Evolutionary conservation across 2,113 vertebrate species (phyloP).

Genomic region (Propithecus coquereli): DNA sequence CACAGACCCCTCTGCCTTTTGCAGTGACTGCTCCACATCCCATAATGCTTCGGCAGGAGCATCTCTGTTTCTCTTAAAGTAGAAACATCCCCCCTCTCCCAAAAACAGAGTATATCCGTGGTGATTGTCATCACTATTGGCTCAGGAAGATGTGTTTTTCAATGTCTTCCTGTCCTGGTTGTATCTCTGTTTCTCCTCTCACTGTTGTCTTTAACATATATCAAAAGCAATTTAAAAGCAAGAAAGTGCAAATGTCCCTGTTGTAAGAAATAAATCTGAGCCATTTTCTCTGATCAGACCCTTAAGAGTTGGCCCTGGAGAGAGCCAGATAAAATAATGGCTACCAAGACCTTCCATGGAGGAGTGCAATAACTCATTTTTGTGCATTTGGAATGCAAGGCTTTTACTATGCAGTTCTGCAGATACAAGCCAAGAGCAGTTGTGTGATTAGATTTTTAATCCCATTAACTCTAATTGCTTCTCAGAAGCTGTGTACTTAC

Average conservation of each 20-base stretch:
- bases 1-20: background rate
- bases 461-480: slow-evolving; percentile 72
- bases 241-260: slow-evolving; percentile 7
- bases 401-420: slow-evolving; percentile 38
- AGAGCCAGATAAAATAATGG: slow-evolving; percentile 24
- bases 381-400: slow-evolving; percentile 20
- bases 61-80: slow-evolving; percentile 4
- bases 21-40: background rate
- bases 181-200: background rate
- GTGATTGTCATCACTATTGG: background rate
- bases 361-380: slow-evolving; percentile 51
- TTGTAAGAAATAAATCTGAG: slow-evolving; percentile 45
- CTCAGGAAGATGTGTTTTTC: background rate
- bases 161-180: background rate
- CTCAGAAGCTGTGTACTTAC: slow-evolving; percentile 64
- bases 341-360: background rate
- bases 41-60: background rate
- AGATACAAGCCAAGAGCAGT: slow-evolving; percentile 52
- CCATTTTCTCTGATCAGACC: slow-evolving; percentile 41
- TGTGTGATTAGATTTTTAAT: slow-evolving; percentile 72
- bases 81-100: background rate
- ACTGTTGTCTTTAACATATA: background rate
- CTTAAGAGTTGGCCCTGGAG: slow-evolving; percentile 37
- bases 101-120: background rate
- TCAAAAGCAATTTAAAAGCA: slow-evolving; percentile 52